phyloP scores from a whole-genome alignment of 2,888 invertebrate genomes.

The Trilocha varians region DNA sequence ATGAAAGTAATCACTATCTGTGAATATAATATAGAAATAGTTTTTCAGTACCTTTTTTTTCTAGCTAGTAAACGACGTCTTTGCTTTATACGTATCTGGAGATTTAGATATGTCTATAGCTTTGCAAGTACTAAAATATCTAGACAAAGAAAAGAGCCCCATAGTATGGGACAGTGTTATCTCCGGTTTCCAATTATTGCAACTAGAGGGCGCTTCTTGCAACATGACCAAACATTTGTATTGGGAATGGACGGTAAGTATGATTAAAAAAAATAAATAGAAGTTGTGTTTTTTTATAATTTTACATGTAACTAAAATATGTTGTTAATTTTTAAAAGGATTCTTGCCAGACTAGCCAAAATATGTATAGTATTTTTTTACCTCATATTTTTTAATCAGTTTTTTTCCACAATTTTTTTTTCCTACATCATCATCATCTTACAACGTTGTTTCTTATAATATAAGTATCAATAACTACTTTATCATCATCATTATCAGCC shows the following conservation, averaged over 20 bases:
- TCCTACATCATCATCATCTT: not conserved
- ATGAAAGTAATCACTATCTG: too few relatives aligned
- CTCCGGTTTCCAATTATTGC: conserved; percentile 42
- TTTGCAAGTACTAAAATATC: conserved; percentile 39
- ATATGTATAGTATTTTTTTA: too few relatives aligned
- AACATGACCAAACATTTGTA: conserved; percentile 42
- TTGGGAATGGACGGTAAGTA: conserved; percentile 53
- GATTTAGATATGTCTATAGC: conserved; percentile 37
- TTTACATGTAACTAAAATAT: too few relatives aligned
- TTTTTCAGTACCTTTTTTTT: too few relatives aligned
- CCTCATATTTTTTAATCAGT: too few relatives aligned
- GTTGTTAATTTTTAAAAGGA: too few relatives aligned
- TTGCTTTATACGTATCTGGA: conserved; percentile 54
- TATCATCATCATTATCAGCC: too few relatives aligned
- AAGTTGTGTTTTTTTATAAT: not conserved
- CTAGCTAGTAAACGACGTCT: conserved; percentile 58
- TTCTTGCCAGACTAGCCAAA: too few relatives aligned
- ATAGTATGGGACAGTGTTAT: conserved; percentile 50
- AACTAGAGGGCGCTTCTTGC: conserved; percentile 34
- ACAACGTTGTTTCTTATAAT: too few relatives aligned
- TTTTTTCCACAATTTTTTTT: too few relatives aligned
- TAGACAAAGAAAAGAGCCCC: conserved; percentile 42
- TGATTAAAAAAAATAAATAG: not conserved
- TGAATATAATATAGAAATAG: too few relatives aligned
- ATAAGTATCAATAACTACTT: too few relatives aligned